Base-by-base conservation (phyloP, 2,113 vertebrate species). In the Vombatus ursinus region DNA sequence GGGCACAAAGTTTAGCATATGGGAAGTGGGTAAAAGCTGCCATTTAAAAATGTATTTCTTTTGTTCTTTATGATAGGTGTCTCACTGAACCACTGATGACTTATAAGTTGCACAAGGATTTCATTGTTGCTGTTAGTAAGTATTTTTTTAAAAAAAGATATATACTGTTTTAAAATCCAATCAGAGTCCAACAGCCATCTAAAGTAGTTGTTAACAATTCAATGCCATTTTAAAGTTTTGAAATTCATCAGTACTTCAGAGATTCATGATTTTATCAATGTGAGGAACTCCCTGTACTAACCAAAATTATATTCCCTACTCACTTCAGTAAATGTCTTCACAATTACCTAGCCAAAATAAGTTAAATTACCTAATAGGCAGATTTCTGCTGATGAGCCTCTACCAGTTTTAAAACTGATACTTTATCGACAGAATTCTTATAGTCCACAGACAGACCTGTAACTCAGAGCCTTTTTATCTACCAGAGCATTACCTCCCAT, bases 81-180 rank as follows among this genome's bases (percentile, higher is more conserved):
- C 99, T 99, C 94, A 99, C 99, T 95, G 99, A 99, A 96, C 99
- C 99, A 0, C 98, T 99, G 54, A 99, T 99, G 99, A 99, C 99
- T 94, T 99, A 99, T 98, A 99, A 99, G 97, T 98, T 99, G 91
- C 99, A 99, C 98, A 99, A 99, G 98, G 99, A 99, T 97, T 99
- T 99, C 98, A 99, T 99, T 98, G 98, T 99, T 97, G 99, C 99
- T 97, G 99, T 99, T 98, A 99, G 99, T 99, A 99, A 99, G 99
- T 99, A 97, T 25, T 90, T 94, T 52, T 68, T 44, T 44, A 22
- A 44, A 77, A 44, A 77, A 77, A 77, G 14, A 44, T 77, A 22
- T 77, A 77, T 44, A 8, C 37, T 61, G 8, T 61, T 61, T 44
- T 84, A 84, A 84, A 84, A 44, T 84, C 5, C 19, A 44, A 22